Evolutionary conservation across 2,888 invertebrate genomes (phyloP).

Genomic region (Cactoblastis cactorum): DNA sequence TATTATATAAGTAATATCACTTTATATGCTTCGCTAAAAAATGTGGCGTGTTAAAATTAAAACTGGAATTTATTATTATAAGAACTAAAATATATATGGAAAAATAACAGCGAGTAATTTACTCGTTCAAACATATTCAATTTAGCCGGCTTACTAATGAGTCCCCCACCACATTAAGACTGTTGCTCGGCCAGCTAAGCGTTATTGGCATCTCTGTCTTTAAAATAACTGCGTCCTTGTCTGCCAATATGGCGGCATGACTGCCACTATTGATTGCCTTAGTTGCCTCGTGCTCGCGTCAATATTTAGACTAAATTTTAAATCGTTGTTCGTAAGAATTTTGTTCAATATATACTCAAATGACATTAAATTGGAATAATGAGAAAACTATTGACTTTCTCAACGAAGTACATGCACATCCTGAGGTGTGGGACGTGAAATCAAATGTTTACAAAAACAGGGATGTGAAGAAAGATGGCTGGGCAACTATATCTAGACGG

Average conservation of each 20-base stretch:
- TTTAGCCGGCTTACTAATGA: neutral
- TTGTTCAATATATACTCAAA: no score
- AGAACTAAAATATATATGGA: no score
- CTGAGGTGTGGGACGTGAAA: conserved; percentile 1
- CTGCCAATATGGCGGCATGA: neutral
- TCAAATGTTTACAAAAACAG: conserved; percentile 12
- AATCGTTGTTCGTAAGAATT: neutral
- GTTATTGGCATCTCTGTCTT: neutral
- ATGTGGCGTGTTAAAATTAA: no score
- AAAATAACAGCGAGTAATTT: neutral
- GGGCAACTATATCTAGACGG: conserved; percentile 20
- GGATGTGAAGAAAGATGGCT: conserved; percentile 25
- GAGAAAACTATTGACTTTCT: neutral
- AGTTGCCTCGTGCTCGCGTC: neutral
- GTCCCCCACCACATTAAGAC: neutral
- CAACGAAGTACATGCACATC: neutral
- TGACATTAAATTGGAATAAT: neutral
- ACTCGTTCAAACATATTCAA: no score
- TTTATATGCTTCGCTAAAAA: no score
- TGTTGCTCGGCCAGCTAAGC: conserved; percentile 1
- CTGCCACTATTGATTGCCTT: neutral
- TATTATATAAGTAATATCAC: no score
- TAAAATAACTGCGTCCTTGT: conserved; percentile 1
- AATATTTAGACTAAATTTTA: neutral
- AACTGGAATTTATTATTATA: no score